Conservation (phyloP, 2,113 vertebrate species). For the Chionodraco myersi region DNA sequence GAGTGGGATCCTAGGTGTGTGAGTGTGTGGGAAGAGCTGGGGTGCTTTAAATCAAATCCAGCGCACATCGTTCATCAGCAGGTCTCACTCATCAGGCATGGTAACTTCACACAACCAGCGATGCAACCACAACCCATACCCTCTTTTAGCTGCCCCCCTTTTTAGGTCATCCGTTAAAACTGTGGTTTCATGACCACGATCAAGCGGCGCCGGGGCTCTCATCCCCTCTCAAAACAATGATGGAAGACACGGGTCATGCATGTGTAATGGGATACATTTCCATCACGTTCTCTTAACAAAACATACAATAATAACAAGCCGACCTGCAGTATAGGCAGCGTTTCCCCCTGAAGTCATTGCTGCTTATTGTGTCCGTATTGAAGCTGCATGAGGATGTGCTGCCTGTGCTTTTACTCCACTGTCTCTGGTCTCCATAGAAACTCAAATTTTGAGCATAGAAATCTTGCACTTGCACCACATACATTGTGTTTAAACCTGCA, state of each 20-base stretch:
- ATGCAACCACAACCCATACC: slow-evolving; percentile 42
- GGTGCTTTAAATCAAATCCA: slow-evolving; percentile 57
- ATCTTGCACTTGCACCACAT: slow-evolving; percentile 34
- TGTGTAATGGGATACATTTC: no score
- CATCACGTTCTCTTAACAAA: slow-evolving; percentile 18
- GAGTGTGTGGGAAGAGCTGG: slow-evolving; percentile 26
- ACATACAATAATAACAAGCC: background rate
- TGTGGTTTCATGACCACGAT: slow-evolving; percentile 35
- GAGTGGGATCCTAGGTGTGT: slow-evolving; percentile 57
- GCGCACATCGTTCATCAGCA: slow-evolving; percentile 66
- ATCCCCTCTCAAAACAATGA: slow-evolving; percentile 11
- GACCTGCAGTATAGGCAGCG: no score
- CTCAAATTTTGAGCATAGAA: slow-evolving; percentile 59
- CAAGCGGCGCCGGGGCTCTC: slow-evolving; percentile 31
- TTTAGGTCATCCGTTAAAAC: slow-evolving; percentile 44
- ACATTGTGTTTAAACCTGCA: slow-evolving; percentile 22
- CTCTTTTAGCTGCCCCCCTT: slow-evolving; percentile 42
- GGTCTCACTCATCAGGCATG: slow-evolving; percentile 40
- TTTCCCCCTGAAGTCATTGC: no score
- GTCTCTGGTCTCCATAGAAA: slow-evolving; percentile 78
- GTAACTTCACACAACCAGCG: slow-evolving; percentile 68
- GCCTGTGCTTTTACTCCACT: slow-evolving; percentile 24
- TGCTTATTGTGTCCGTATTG: background rate
- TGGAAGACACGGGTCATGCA: slow-evolving; percentile 11
- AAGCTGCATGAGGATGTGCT: slow-evolving; percentile 44